Percentiles rank a stretch among this genome's conserved stretches.
phyloP scores from a whole-genome alignment of 2,888 invertebrate genomes.

The Anticlea derivata region DNA sequence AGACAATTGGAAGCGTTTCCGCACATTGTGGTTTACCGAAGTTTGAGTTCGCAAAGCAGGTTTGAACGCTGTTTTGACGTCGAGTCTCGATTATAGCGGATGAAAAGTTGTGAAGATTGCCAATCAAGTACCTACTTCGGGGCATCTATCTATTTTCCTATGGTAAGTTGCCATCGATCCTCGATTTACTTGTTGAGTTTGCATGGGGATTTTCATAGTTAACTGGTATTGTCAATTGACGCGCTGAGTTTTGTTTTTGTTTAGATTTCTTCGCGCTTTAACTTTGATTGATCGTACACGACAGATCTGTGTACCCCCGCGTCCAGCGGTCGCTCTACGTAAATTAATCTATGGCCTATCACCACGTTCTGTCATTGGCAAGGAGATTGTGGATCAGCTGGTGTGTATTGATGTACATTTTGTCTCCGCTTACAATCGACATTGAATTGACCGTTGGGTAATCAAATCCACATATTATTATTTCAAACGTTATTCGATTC shows the following conservation, averaged over 20 bases:
- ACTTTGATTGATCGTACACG: slow-evolving; percentile 34
- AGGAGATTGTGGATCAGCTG: slow-evolving; percentile 41
- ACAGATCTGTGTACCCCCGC: slow-evolving; percentile 31
- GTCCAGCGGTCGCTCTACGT: slow-evolving; percentile 26
- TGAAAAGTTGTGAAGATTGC: slow-evolving; percentile 51
- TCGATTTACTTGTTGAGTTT: slow-evolving; percentile 55
- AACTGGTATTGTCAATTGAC: slow-evolving; percentile 35
- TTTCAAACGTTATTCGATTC: slow-evolving; percentile 11
- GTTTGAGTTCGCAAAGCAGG: slow-evolving; percentile 37
- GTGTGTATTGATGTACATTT: slow-evolving; percentile 19
- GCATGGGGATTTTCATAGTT: slow-evolving; percentile 54
- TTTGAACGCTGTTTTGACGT: slow-evolving; percentile 36
- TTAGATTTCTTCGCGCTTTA: slow-evolving; percentile 40
- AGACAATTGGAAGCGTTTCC: slow-evolving; percentile 38
- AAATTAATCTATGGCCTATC: slow-evolving; percentile 9
- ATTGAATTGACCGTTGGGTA: slow-evolving; percentile 15
- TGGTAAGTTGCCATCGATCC: slow-evolving; percentile 63
- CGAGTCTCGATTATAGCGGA: slow-evolving; percentile 44
- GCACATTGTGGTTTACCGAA: slow-evolving; percentile 40
- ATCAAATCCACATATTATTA: slow-evolving; percentile 10
- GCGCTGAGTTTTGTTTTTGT: slow-evolving; percentile 40
- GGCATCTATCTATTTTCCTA: slow-evolving; percentile 36
- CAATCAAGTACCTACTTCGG: slow-evolving; percentile 43
- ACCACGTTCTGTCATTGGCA: slow-evolving; percentile 25
- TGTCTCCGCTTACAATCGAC: slow-evolving; percentile 19